Conservation (phyloP, 2,797 vertebrate genomes). For the Xyrichtys novacula region DNA sequence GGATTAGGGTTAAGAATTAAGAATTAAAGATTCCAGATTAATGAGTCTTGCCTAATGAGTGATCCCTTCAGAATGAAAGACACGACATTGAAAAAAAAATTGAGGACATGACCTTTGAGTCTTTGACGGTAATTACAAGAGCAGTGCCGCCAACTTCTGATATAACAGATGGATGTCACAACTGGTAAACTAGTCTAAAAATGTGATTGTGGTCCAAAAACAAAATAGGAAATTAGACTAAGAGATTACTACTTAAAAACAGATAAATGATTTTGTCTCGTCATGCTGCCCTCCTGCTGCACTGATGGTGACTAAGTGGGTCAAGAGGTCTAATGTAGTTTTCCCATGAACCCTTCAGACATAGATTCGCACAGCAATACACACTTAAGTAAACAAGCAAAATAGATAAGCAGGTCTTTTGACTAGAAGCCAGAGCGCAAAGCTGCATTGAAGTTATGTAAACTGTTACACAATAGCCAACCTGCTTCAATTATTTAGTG, state of each 20-base stretch:
- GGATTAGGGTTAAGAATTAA: background rate
- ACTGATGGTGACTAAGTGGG: conserved; percentile 53
- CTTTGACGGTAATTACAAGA: conserved; percentile 1
- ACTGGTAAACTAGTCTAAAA: background rate
- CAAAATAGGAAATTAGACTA: background rate
- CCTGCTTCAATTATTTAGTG: conserved; percentile 73
- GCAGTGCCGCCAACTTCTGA: background rate
- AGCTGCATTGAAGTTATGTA: conserved; percentile 68
- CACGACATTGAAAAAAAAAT: conserved; percentile 1
- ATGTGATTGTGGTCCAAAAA: background rate
- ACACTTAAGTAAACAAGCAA: conserved; percentile 54
- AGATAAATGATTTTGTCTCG: conserved; percentile 7
- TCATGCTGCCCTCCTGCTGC: conserved; percentile 32
- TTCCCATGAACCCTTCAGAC: conserved; percentile 51
- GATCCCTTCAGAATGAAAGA: background rate
- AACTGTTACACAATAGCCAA: conserved; percentile 77
- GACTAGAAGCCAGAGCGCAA: conserved; percentile 47
- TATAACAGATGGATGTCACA: background rate
- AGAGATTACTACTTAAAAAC: too few species aligned
- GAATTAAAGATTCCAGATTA: background rate
- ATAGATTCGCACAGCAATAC: conserved; percentile 45
- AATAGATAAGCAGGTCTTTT: conserved; percentile 56
- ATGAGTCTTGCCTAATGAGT: background rate
- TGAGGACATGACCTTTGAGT: background rate
- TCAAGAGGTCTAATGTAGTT: conserved; percentile 47